Evolutionary conservation across 2,113 vertebrate genomes (phyloP).

Genomic region (Gopherus evgoodei): DNA sequence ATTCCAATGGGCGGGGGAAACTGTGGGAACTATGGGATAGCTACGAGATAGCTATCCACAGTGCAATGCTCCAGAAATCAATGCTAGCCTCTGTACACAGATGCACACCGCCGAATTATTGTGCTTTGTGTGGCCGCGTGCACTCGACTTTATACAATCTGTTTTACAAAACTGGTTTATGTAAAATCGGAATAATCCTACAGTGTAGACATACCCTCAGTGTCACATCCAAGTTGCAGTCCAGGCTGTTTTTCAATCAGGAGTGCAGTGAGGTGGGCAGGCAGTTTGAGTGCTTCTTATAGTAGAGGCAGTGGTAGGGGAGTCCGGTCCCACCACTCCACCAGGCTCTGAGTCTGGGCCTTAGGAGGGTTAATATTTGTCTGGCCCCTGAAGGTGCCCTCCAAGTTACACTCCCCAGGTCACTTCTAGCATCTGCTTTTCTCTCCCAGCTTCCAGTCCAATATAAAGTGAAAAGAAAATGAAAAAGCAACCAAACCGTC

Average conservation of each 20-base stretch:
- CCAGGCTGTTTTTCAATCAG: not conserved
- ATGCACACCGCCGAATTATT: no score
- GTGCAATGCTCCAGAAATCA: no score
- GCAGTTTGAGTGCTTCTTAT: not conserved
- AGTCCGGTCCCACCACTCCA: not conserved
- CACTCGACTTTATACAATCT: no score
- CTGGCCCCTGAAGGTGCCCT: not conserved
- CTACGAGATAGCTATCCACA: no score
- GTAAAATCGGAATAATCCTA: no score
- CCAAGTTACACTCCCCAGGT: not conserved
- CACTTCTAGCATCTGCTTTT: not conserved
- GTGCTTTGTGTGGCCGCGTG: no score
- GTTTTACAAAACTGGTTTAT: no score
- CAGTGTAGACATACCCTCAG: no score
- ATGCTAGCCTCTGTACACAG: no score
- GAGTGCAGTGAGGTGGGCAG: not conserved
- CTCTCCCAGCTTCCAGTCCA: not conserved
- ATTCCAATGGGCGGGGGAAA: no score
- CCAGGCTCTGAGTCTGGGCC: not conserved
- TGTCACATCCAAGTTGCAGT: not conserved
- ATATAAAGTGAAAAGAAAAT: not conserved
- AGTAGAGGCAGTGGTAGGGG: not conserved
- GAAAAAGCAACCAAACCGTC: not conserved
- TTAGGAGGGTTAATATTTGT: not conserved
- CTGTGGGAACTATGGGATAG: no score